A percentile compares a stretch with the other conserved stretches of the same genome.
phyloP scores from a whole-genome alignment of 23 tunicate species.

The Styela clava region DNA sequence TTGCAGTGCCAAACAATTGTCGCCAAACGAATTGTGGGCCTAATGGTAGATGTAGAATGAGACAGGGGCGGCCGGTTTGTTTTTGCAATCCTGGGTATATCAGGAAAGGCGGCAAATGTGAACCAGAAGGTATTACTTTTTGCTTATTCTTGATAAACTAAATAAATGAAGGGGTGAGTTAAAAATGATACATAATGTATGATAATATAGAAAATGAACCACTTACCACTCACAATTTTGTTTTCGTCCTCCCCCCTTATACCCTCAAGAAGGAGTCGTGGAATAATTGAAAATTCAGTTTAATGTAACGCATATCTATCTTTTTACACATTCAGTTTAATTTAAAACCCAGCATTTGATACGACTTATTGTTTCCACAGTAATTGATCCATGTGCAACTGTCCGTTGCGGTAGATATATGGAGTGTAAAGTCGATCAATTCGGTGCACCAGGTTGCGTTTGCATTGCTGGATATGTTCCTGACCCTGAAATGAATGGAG shows the following conservation, averaged over 20 bases:
- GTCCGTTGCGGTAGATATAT: not conserved
- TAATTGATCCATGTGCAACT: not conserved
- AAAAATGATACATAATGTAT: too few species aligned
- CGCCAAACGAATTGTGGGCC: not conserved
- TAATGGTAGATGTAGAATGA: not conserved
- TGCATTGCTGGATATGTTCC: slow-evolving; percentile 6
- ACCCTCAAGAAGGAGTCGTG: too few species aligned
- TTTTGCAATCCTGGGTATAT: not conserved
- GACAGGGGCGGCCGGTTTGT: not conserved
- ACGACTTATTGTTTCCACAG: not conserved
- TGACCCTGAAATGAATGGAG: not conserved
- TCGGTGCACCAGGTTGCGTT: not conserved
- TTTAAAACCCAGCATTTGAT: too few species aligned
- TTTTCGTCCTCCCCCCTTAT: too few species aligned
- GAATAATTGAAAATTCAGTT: too few species aligned
- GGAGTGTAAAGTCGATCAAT: not conserved
- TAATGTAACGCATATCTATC: too few species aligned
- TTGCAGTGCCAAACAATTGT: not conserved
- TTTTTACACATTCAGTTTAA: too few species aligned
- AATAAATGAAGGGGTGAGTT: too few species aligned
- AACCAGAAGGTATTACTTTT: too few species aligned
- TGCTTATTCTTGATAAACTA: too few species aligned
- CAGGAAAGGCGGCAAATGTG: not conserved
- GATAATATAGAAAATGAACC: too few species aligned
- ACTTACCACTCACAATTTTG: too few species aligned